phyloP scores from a whole-genome alignment of 1,140 invertebrate genomes.

The Alviniconcha marisindica region DNA sequence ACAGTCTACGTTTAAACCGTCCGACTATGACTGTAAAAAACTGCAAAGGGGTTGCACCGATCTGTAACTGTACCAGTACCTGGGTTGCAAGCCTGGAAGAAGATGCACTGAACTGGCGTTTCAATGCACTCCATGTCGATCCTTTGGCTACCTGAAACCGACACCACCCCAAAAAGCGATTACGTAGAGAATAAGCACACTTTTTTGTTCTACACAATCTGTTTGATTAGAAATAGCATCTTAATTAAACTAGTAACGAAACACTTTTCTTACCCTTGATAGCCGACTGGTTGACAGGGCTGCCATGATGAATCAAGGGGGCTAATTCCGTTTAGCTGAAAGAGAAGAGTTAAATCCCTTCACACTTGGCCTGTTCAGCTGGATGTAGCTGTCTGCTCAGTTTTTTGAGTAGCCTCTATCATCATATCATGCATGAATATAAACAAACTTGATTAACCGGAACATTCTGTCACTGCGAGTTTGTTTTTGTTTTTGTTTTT shows the following conservation, averaged over 20 bases:
- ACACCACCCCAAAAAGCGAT: neutral
- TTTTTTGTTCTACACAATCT: neutral
- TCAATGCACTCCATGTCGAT: slow-evolving; percentile 31
- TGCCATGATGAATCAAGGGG: slow-evolving; percentile 20
- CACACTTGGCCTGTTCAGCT: too few species aligned
- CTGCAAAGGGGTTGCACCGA: too few species aligned
- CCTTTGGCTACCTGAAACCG: neutral
- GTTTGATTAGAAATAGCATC: neutral
- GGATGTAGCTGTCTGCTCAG: too few species aligned
- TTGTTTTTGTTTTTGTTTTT: too few species aligned
- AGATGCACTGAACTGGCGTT: slow-evolving; percentile 29
- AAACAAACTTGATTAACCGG: too few species aligned
- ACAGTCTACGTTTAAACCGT: too few species aligned
- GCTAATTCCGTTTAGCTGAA: neutral
- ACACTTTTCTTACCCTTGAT: neutral
- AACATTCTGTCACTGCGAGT: too few species aligned
- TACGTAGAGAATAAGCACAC: neutral
- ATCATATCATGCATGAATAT: too few species aligned
- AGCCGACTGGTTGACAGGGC: slow-evolving; percentile 22
- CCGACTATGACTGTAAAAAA: too few species aligned
- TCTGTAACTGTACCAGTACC: too few species aligned
- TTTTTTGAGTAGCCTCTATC: too few species aligned
- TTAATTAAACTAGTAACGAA: neutral
- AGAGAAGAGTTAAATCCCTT: neutral
- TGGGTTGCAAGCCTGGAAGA: slow-evolving; percentile 15